Percentiles rank a stretch among this genome's conserved stretches.
phyloP scores from a whole-genome alignment of 1,140 invertebrate genomes.

The Vanessa atalanta region DNA sequence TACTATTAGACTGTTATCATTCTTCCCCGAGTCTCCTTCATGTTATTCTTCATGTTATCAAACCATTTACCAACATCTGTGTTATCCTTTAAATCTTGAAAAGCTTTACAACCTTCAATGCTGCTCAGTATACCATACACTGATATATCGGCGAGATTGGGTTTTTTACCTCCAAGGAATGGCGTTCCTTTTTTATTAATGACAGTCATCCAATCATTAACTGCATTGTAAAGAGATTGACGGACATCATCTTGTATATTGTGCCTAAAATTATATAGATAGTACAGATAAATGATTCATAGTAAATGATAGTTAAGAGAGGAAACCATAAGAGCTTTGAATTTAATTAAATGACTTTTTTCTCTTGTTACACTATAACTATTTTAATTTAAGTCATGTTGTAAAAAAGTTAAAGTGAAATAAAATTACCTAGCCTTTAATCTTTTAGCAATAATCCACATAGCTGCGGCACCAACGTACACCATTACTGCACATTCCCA shows the following conservation, averaged over 20 bases:
- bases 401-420: too few species aligned
- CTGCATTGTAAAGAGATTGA: slow-evolving; percentile 93
- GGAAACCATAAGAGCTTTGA: too few species aligned
- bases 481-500: slow-evolving; percentile 94
- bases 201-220: slow-evolving; percentile 88
- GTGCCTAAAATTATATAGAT: slow-evolving; percentile 82
- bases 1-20: slow-evolving; percentile 32
- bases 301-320: too few species aligned
- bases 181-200: slow-evolving; percentile 86
- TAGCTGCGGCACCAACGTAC: slow-evolving; percentile 95
- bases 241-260: slow-evolving; percentile 94
- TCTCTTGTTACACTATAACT: too few species aligned
- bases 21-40: slow-evolving; percentile 54
- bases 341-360: neutral
- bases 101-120: slow-evolving; percentile 97
- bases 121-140: slow-evolving; percentile 96
- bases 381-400: slow-evolving; percentile 4
- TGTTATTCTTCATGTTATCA: slow-evolving; percentile 57
- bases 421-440: slow-evolving; percentile 89
- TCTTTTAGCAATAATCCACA: slow-evolving; percentile 95
- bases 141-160: slow-evolving; percentile 95
- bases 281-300: too few species aligned
- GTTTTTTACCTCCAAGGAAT: slow-evolving; percentile 92
- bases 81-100: slow-evolving; percentile 86
- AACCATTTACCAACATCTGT: slow-evolving; percentile 66